Conservation (phyloP, 1,140 invertebrate species). For the Tribolium castaneum region DNA sequence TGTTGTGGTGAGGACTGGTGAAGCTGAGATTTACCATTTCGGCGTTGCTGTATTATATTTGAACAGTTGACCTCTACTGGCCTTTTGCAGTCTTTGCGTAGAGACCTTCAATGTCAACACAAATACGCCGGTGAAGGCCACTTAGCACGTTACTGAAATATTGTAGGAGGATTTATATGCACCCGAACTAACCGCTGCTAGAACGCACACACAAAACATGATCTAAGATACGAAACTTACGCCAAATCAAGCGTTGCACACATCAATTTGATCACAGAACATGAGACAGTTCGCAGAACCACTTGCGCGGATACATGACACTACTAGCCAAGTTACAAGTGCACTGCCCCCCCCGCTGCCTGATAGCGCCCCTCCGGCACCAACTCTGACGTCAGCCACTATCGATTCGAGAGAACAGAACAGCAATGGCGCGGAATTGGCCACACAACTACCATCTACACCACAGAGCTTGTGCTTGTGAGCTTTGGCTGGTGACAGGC, state of each 20-base stretch:
- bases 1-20: background rate
- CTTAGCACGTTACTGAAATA: conserved; percentile 59
- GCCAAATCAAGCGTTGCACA: conserved; percentile 54
- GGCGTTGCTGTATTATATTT: conserved; percentile 52
- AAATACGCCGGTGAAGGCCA: conserved; percentile 63
- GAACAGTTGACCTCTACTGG: conserved; percentile 62
- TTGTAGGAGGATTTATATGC: conserved; percentile 34
- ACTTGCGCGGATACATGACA: conserved; percentile 64
- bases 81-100: conserved; percentile 63
- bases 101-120: conserved; percentile 63
- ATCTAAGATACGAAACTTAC: conserved; percentile 55
- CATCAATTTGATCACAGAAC: conserved; percentile 59
- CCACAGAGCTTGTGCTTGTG: background rate
- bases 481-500: background rate
- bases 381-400: conserved; percentile 62
- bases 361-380: conserved; percentile 60
- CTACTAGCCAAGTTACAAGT: conserved; percentile 64
- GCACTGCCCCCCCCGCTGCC: conserved; percentile 59
- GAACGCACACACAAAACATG: conserved; percentile 44
- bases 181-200: conserved; percentile 4
- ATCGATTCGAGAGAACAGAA: conserved; percentile 62
- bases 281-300: conserved; percentile 60
- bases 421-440: conserved; percentile 60
- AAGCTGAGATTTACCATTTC: conserved; percentile 39
- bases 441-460: background rate